Conservation (phyloP, 2,888 invertebrate genomes). For the Hemistola chrysoprasaria region DNA sequence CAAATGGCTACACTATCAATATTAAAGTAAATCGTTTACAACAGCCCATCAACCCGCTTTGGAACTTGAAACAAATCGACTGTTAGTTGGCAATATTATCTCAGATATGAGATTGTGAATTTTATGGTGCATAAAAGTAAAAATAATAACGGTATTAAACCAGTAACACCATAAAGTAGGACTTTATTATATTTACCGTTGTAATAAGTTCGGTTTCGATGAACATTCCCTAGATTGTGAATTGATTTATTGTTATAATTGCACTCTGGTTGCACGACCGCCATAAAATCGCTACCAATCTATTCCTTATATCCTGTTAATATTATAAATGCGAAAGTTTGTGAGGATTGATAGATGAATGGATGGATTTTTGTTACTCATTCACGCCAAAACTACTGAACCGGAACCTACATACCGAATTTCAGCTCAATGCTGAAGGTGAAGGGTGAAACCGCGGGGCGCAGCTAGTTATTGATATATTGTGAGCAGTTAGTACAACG, state of each 20-base stretch:
- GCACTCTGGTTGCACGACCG: slow-evolving; percentile 11
- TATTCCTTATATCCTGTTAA: too few species aligned
- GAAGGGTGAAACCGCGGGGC: too few species aligned
- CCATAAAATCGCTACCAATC: too few species aligned
- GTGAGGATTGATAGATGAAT: too few species aligned
- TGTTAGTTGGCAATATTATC: slow-evolving; percentile 23
- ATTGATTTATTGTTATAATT: slow-evolving; percentile 16
- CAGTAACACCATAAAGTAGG: slow-evolving; percentile 22
- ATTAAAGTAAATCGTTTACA: slow-evolving; percentile 18
- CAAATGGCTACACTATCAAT: slow-evolving; percentile 6
- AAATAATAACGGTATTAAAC: slow-evolving; percentile 28
- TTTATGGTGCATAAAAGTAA: slow-evolving; percentile 27
- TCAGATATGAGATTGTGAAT: slow-evolving; percentile 21
- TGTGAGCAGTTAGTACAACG: too few species aligned
- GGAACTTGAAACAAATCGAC: slow-evolving; percentile 20
- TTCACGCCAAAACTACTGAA: too few species aligned
- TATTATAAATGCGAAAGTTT: too few species aligned
- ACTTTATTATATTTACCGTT: slow-evolving; percentile 24
- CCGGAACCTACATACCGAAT: too few species aligned
- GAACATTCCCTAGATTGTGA: slow-evolving; percentile 21
- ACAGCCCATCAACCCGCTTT: slow-evolving; percentile 6
- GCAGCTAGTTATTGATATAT: too few species aligned
- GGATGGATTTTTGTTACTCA: too few species aligned
- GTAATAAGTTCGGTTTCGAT: slow-evolving; percentile 18
- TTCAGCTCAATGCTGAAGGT: too few species aligned